Conservation (phyloP, 1,140 invertebrate species). For the Drosophila sp. region DNA sequence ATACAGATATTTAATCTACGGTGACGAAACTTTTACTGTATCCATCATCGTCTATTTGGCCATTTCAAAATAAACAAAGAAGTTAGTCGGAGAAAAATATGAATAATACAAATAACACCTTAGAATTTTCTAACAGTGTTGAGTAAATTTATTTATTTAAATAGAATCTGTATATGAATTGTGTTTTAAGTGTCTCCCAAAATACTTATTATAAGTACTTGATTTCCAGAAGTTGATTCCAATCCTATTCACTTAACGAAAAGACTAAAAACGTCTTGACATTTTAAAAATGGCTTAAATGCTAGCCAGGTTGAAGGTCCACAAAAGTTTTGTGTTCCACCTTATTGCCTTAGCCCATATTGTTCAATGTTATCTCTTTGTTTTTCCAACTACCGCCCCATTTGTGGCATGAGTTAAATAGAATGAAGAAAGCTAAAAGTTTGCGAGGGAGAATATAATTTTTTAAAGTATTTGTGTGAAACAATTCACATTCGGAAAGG, state of each 20-base stretch:
- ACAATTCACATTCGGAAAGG: conserved; percentile 11
- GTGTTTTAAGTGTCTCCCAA: too few relatives aligned
- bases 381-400: background rate
- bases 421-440: background rate
- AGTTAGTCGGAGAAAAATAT: too few relatives aligned
- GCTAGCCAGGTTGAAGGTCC: background rate
- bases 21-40: too few relatives aligned
- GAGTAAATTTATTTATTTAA: too few relatives aligned
- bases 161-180: too few relatives aligned
- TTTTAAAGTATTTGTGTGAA: conserved; percentile 10
- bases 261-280: background rate
- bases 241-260: background rate
- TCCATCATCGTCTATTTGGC: too few relatives aligned
- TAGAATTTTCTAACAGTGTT: too few relatives aligned
- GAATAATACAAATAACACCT: too few relatives aligned
- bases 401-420: background rate
- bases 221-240: too few relatives aligned
- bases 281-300: background rate
- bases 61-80: too few relatives aligned
- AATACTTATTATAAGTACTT: too few relatives aligned
- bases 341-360: background rate
- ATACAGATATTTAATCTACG: too few relatives aligned
- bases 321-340: background rate
- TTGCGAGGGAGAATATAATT: background rate
- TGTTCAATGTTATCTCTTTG: background rate